These are phyloP conservation scores for Pecten maximus DNA, from an alignment of 2,888 invertebrate species.

Conservation along the genomic window DNA sequence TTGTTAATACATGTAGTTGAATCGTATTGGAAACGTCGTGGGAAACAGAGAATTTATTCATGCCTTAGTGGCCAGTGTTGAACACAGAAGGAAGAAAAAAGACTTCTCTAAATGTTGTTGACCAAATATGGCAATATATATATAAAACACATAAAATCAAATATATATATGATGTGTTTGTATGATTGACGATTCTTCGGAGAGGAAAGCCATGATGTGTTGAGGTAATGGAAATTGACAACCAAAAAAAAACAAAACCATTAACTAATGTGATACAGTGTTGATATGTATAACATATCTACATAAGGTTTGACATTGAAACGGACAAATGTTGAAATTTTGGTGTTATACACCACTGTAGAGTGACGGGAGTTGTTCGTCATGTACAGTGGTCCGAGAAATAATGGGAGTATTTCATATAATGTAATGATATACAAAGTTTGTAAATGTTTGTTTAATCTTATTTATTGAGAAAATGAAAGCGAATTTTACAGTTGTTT, in stretches of 20 bases:
- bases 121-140: constrained; percentile 30
- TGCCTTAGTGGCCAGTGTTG: constrained; percentile 4
- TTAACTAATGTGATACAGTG: constrained; percentile 1
- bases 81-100: neutral
- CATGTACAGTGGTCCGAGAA: neutral
- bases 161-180: neutral
- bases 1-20: neutral
- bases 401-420: neutral
- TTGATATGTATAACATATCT: neutral
- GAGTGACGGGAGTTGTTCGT: neutral
- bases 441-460: constrained; percentile 16
- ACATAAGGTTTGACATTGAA: neutral
- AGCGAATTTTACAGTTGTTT: neutral
- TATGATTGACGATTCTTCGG: neutral
- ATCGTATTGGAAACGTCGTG: neutral
- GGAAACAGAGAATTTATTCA: neutral
- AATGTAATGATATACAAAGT: constrained; percentile 20
- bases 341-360: neutral
- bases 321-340: neutral
- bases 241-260: neutral
- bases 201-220: neutral
- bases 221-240: neutral
- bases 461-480: constrained; percentile 16
- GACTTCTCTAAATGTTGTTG: constrained; percentile 31
- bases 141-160: neutral